Base-by-base conservation (phyloP, 2,888 invertebrate species). In the Oxyteleia sp. region DNA sequence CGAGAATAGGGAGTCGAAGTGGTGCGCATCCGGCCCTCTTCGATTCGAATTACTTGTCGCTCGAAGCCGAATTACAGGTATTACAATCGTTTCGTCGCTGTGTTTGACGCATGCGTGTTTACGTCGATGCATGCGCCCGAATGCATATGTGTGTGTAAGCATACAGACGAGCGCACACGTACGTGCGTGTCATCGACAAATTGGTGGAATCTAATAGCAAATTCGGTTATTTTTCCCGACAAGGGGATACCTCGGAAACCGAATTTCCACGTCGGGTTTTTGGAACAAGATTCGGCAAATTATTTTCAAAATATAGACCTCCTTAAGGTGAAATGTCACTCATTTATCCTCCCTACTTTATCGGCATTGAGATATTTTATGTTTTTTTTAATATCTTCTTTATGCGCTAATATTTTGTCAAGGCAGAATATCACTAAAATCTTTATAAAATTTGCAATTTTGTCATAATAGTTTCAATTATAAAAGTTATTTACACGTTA, bases 21-120 rank as follows among this genome's bases (percentile, higher is more conserved):
- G 4, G 32, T 2, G 18, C 18, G 18, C 18, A 18, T 45, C 18
- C 18, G 45, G 45, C 10, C 13, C 26, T 51, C 23, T 51, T 51
- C 13, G 51, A 26, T 51, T 53, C 29, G 53, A 53, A 53, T 53
- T 53, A 53, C 53, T 53, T 53, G 32, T 53, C 53, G 53, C 53
- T 53, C n/a, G 10, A 53, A 53, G 53, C 53, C 13, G 32, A 53
- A 53, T 53, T 53, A 53, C 53, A 15, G 53, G 53, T 16, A 53
- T 53, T 53, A 53, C 53, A 29, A 29, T 32, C 32, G 53, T 53
- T 53, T 51, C 26, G 51, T 53, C 53, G n/a, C 53, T 32, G 53
- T 13, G 32, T 10, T 53, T 32, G 32, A 32, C 53, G 53, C 53
- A 53, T 15, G 53, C 53, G 53, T 53, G 16, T 53, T 32, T 53